Evolutionary conservation across 2,888 invertebrate genomes (phyloP).

Genomic region (Diachrysia chrysitis): DNA sequence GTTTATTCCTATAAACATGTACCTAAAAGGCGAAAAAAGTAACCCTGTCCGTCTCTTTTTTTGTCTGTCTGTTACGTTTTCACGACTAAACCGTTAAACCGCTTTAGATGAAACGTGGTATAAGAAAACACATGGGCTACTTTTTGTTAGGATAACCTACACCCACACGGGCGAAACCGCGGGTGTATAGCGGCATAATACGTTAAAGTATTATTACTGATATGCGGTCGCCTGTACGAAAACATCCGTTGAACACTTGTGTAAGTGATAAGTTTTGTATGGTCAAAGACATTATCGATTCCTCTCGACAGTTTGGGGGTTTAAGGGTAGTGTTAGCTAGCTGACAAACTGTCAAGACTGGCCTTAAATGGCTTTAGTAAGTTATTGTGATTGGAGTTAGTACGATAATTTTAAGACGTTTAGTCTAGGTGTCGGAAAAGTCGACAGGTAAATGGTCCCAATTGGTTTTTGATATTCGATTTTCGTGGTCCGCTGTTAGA

Average conservation of each 20-base stretch:
- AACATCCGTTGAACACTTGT: constrained; percentile 45
- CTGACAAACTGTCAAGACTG: constrained; percentile 22
- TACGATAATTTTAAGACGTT: not conserved
- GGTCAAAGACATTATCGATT: constrained; percentile 50
- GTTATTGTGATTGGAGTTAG: constrained; percentile 4
- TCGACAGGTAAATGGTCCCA: not conserved
- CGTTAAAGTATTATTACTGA: not conserved
- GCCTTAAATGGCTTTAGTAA: constrained; percentile 25
- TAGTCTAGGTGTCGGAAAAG: not conserved
- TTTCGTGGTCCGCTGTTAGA: no score
- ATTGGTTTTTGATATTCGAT: no score
- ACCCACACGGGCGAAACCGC: no score
- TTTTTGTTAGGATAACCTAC: no score
- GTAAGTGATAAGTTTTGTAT: constrained; percentile 54
- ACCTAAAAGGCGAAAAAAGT: no score
- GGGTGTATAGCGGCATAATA: no score
- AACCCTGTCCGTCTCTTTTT: no score
- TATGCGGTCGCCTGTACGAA: constrained; percentile 25
- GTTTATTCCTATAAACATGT: no score
- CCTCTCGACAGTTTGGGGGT: constrained; percentile 41
- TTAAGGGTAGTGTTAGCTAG: constrained; percentile 15
- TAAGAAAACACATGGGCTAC: no score
- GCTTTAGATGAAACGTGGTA: no score
- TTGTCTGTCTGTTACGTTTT: no score
- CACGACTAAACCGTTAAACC: no score